These are phyloP conservation scores for Microctonus aethiopoides DNA, from an alignment of 2,888 invertebrate species.

Conservation along the genomic window DNA sequence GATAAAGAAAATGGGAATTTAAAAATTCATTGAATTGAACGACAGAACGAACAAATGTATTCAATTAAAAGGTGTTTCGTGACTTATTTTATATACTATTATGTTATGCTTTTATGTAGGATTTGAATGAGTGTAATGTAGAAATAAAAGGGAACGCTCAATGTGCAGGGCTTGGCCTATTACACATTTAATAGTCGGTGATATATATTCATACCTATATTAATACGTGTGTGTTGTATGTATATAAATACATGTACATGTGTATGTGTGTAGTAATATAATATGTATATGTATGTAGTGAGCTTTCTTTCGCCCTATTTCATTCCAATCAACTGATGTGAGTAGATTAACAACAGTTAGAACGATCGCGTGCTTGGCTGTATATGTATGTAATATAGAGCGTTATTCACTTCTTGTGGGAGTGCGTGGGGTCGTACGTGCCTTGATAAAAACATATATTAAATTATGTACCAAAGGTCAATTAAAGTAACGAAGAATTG, in stretches of 20 bases:
- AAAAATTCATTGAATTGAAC: background rate
- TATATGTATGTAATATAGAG: background rate
- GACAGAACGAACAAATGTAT: background rate
- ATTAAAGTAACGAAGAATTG: background rate
- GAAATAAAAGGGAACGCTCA: background rate
- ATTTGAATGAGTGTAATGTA: background rate
- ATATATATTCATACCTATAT: too few relatives aligned
- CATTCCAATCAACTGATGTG: conserved; percentile 42
- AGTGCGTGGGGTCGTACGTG: conserved; percentile 14
- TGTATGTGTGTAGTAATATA: background rate
- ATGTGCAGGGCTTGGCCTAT: background rate
- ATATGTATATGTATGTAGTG: background rate
- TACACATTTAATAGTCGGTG: conserved; percentile 7
- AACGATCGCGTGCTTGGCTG: conserved; percentile 12
- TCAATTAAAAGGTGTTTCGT: background rate
- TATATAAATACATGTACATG: background rate
- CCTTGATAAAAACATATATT: background rate
- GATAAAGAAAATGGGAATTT: background rate
- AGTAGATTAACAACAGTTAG: conserved; percentile 43
- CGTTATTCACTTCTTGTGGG: conserved; percentile 7
- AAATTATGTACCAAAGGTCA: conserved; percentile 1
- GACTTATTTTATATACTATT: background rate
- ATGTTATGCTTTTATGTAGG: background rate
- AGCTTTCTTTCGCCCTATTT: conserved; percentile 29
- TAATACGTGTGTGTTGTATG: too few relatives aligned